Percentiles rank a stretch among this genome's conserved stretches.
These are phyloP conservation scores for Tachyglossus aculeatus DNA, from an alignment of 2,797 vertebrate species.

Conservation along the genomic window DNA sequence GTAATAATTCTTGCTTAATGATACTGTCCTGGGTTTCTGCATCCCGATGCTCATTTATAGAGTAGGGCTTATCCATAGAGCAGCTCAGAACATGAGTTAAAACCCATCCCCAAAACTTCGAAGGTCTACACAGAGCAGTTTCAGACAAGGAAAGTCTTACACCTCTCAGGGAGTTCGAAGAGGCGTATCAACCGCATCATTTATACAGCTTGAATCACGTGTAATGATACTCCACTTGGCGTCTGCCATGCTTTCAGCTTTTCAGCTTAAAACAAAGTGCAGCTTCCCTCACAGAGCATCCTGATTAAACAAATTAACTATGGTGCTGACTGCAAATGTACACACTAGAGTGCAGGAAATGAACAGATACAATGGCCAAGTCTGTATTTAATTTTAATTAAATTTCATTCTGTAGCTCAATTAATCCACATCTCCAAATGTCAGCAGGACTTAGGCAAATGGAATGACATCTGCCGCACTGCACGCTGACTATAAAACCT, in stretches of 20 bases:
- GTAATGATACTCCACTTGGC: slow-evolving; percentile 72
- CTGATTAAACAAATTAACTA: slow-evolving; percentile 92
- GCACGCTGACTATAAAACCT: slow-evolving; percentile 87
- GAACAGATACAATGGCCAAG: slow-evolving; percentile 83
- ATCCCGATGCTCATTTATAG: slow-evolving; percentile 32
- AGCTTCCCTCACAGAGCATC: slow-evolving; percentile 82
- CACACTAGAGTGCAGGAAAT: slow-evolving; percentile 77
- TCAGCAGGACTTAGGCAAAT: slow-evolving; percentile 96
- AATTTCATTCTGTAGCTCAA: slow-evolving; percentile 90
- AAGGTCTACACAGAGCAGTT: slow-evolving; percentile 10
- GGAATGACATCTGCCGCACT: slow-evolving; percentile 94
- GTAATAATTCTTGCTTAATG: slow-evolving; percentile 15
- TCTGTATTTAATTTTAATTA: slow-evolving; percentile 92
- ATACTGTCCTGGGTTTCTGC: background rate
- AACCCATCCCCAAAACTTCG: slow-evolving; percentile 28
- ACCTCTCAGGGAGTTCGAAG: slow-evolving; percentile 52
- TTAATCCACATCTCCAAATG: slow-evolving; percentile 93
- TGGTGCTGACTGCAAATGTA: slow-evolving; percentile 78
- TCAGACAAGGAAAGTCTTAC: slow-evolving; percentile 15
- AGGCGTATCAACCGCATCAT: slow-evolving; percentile 69
- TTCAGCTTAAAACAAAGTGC: slow-evolving; percentile 75
- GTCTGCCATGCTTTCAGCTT: slow-evolving; percentile 77
- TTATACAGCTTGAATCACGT: slow-evolving; percentile 48
- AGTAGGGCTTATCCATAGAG: slow-evolving; percentile 44
- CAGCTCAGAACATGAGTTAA: slow-evolving; percentile 35